phyloP scores from a whole-genome alignment of 2,888 invertebrate species.

The Cosmopolites sordidus region DNA sequence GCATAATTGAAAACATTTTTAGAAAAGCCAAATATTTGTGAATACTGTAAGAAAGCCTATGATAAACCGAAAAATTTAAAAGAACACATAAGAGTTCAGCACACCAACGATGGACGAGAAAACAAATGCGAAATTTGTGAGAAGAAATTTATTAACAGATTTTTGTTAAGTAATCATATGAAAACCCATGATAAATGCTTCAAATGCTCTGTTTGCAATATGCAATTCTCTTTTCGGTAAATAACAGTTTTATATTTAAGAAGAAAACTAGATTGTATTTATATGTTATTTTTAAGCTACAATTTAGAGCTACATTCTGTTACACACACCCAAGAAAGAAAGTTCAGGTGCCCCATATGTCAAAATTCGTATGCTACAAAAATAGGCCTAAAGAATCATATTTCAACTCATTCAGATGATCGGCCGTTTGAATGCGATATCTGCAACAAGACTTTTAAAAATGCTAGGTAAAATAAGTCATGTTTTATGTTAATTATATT shows the following conservation, averaged over 20 bases:
- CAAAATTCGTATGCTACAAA: conserved; percentile 35
- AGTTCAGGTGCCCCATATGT: conserved; percentile 36
- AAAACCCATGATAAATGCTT: conserved; percentile 51
- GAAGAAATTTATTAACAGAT: conserved; percentile 51
- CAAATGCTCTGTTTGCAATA: conserved; percentile 36
- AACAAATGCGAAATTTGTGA: conserved; percentile 54
- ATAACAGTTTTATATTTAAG: not conserved
- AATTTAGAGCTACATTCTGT: conserved; percentile 38
- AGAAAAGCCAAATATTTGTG: conserved; percentile 33
- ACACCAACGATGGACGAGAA: conserved; percentile 52
- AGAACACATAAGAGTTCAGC: conserved; percentile 43
- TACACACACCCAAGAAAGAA: conserved; percentile 38
- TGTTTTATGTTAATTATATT: too few relatives aligned
- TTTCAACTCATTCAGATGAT: conserved; percentile 35
- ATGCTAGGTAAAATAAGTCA: conserved; percentile 28
- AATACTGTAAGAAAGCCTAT: conserved; percentile 36
- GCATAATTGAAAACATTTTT: conserved; percentile 4
- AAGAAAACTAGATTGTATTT: not conserved
- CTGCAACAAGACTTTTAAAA: conserved; percentile 38
- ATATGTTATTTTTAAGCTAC: conserved; percentile 29
- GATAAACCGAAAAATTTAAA: conserved; percentile 38
- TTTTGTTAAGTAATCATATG: conserved; percentile 52
- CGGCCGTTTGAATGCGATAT: conserved; percentile 34
- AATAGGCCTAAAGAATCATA: conserved; percentile 37
- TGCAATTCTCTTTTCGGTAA: conserved; percentile 37